Evolutionary conservation across 2,797 vertebrate genomes (phyloP).

Genomic region (Sus cebifrons): DNA sequence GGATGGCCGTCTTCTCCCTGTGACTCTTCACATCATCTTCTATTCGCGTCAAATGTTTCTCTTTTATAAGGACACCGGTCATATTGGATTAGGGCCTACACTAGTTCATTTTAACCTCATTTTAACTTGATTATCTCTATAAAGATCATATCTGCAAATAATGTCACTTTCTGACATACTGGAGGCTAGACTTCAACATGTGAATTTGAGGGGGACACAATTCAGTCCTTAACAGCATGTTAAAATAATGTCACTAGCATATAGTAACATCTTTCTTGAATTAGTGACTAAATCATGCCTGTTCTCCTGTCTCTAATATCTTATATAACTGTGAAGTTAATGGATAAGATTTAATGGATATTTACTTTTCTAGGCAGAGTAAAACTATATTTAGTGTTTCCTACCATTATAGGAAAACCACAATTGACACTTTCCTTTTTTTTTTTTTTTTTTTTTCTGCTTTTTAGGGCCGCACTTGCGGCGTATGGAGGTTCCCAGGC

Average conservation of each 20-base stretch:
- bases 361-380: background rate
- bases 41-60: background rate
- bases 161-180: background rate
- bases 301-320: background rate
- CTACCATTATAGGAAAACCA: background rate
- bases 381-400: conserved; percentile 37
- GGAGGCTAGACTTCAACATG: background rate
- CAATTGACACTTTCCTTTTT: background rate
- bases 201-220: background rate
- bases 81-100: background rate
- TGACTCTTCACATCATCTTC: background rate
- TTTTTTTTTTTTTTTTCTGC: background rate
- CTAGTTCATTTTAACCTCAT: background rate
- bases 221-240: background rate
- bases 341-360: background rate
- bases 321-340: conserved; percentile 7
- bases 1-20: fast-evolving
- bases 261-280: background rate
- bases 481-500: too few species aligned
- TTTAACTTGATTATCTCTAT: background rate
- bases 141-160: background rate
- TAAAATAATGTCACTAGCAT: background rate
- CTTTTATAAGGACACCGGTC: background rate
- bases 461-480: too few species aligned
- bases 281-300: background rate